A percentile compares a stretch with the other conserved stretches of the same genome.
These are phyloP conservation scores for Drosophila santomea DNA, from an alignment of 1,140 invertebrate species.

Conservation along the genomic window DNA sequence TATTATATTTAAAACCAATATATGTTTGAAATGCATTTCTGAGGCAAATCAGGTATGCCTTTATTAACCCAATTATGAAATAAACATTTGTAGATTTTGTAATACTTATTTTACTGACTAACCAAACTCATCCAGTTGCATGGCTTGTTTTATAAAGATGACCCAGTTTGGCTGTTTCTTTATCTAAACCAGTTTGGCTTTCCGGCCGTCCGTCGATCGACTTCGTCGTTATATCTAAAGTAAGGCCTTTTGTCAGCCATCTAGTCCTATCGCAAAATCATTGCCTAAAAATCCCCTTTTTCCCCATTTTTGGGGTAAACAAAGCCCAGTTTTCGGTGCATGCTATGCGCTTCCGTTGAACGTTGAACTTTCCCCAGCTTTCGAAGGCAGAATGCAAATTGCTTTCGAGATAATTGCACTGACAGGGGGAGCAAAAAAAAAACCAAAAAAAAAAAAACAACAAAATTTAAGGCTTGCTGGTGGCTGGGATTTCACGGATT, in stretches of 20 bases:
- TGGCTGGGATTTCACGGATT: not conserved
- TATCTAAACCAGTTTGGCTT: constrained; percentile 1
- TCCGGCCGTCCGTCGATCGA: constrained; percentile 14
- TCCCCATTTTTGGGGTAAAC: constrained; percentile 8
- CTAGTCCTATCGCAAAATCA: constrained; percentile 9
- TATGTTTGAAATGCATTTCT: no score
- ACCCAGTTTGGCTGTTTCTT: not conserved
- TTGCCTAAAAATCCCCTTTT: constrained; percentile 25
- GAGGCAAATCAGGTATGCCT: no score
- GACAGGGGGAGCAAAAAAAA: not conserved
- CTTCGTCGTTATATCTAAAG: not conserved
- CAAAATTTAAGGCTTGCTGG: no score
- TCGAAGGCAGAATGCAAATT: constrained; percentile 40
- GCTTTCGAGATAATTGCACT: constrained; percentile 48
- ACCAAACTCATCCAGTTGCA: no score
- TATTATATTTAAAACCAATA: no score
- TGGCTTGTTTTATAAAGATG: not conserved
- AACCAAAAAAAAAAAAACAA: no score
- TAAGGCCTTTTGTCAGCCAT: constrained; percentile 14
- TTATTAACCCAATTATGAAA: no score
- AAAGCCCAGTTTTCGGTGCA: constrained; percentile 9
- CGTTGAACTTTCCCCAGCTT: constrained; percentile 10
- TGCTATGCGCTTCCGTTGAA: constrained; percentile 29
- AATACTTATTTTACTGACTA: no score
- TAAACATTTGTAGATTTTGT: no score